phyloP scores from a whole-genome alignment of 1,140 invertebrate genomes.

The Diorhabda elongata region DNA sequence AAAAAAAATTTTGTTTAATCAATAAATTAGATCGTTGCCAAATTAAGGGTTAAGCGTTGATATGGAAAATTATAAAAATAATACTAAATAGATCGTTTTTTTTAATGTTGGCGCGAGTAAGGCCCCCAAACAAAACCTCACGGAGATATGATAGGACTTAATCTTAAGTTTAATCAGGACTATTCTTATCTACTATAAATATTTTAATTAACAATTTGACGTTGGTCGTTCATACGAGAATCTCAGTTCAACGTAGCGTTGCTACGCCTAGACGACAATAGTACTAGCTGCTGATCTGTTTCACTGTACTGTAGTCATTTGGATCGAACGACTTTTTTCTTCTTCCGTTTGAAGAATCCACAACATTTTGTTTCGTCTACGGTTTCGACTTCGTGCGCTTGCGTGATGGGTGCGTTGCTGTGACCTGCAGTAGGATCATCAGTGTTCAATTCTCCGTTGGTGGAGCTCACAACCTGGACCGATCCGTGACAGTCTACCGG shows the following conservation, averaged over 20 bases:
- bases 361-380: constrained; percentile 92
- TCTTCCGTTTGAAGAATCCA: constrained; percentile 95
- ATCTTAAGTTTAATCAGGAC: constrained; percentile 42
- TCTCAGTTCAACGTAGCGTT: constrained; percentile 45
- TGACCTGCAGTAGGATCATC: constrained; percentile 94
- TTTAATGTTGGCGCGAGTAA: constrained; percentile 30
- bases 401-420: constrained; percentile 93
- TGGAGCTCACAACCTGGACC: constrained; percentile 91
- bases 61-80: not conserved
- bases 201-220: constrained; percentile 44
- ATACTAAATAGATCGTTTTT: too few relatives aligned
- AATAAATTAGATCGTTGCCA: not conserved
- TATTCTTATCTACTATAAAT: constrained; percentile 45
- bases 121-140: constrained; percentile 37
- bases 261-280: constrained; percentile 48
- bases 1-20: not conserved
- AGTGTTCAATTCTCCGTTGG: constrained; percentile 90
- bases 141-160: constrained; percentile 45
- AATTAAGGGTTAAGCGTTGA: not conserved
- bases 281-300: constrained; percentile 47
- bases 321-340: constrained; percentile 84
- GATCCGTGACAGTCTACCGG: constrained; percentile 87
- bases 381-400: constrained; percentile 88
- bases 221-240: constrained; percentile 37
- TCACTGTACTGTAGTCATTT: constrained; percentile 66